phyloP scores from a whole-genome alignment of 1,140 invertebrate genomes.

The Phymastichus coffea region DNA sequence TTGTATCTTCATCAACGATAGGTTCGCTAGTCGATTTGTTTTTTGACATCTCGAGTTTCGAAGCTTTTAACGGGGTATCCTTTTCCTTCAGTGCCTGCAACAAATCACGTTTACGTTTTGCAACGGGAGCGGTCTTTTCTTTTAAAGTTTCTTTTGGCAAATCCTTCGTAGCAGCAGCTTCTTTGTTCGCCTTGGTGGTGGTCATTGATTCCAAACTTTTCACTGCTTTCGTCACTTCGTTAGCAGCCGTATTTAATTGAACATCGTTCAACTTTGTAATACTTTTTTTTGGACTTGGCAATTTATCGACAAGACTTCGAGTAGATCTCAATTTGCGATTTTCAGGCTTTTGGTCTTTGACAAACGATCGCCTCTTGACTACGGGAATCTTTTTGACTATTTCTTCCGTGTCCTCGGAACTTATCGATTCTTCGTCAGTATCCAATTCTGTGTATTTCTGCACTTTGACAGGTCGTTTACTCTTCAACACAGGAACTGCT shows the following conservation, averaged over 20 bases:
- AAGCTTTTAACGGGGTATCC: slow-evolving; percentile 1
- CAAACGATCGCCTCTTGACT: slow-evolving; percentile 40
- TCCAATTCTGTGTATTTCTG: slow-evolving; percentile 50
- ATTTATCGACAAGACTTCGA: slow-evolving; percentile 6
- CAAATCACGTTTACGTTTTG: slow-evolving; percentile 29
- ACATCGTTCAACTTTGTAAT: slow-evolving; percentile 11
- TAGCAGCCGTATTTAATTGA: not conserved
- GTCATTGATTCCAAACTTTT: slow-evolving; percentile 11
- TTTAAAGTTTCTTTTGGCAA: slow-evolving; percentile 19
- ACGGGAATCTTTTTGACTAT: too few relatives aligned
- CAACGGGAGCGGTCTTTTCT: slow-evolving; percentile 16
- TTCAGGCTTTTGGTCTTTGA: slow-evolving; percentile 13
- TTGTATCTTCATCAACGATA: slow-evolving; percentile 13
- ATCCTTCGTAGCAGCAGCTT: slow-evolving; percentile 10
- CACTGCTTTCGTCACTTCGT: slow-evolving; percentile 14
- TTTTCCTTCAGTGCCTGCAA: slow-evolving; percentile 27
- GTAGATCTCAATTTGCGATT: slow-evolving; percentile 31
- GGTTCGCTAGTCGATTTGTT: not conserved
- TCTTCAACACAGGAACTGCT: slow-evolving; percentile 34
- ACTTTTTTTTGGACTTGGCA: slow-evolving; percentile 30
- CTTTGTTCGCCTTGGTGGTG: slow-evolving; percentile 22
- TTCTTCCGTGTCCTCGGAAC: slow-evolving; percentile 37
- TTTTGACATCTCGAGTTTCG: not conserved
- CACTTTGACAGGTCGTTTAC: slow-evolving; percentile 41
- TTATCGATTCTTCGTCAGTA: slow-evolving; percentile 44